Percentiles rank a stretch among this genome's conserved stretches.
These are phyloP conservation scores for Buteo buteo DNA, from an alignment of 2,113 vertebrate genomes.

Conservation along the genomic window DNA sequence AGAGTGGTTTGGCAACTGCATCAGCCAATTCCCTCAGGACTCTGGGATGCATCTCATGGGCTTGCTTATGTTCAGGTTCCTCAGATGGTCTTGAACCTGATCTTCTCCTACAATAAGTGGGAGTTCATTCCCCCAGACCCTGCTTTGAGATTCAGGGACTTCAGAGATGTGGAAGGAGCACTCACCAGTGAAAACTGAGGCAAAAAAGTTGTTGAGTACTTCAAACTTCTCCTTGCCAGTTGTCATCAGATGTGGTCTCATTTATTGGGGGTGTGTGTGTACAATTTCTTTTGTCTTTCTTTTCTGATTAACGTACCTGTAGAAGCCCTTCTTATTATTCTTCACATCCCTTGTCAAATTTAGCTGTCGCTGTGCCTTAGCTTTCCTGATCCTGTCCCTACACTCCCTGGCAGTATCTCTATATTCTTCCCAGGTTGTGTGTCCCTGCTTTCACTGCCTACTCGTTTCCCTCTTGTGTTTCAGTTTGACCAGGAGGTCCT, in stretches of 20 bases:
- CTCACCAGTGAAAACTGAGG: neutral
- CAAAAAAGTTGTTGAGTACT: neutral
- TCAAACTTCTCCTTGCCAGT: neutral
- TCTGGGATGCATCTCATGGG: neutral
- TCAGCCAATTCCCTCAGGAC: neutral
- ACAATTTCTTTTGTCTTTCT: neutral
- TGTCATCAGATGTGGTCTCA: neutral
- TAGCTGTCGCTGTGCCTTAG: neutral
- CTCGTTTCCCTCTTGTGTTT: neutral
- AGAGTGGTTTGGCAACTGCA: neutral
- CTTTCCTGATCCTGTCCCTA: neutral
- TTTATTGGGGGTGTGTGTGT: neutral
- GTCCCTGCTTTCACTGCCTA: neutral
- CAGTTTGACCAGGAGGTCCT: neutral
- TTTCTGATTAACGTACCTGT: neutral
- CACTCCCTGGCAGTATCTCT: neutral
- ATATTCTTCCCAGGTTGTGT: neutral
- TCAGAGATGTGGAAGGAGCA: neutral
- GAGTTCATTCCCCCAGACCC: neutral
- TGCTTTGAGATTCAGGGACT: neutral
- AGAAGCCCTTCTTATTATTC: neutral
- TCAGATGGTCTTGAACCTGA: neutral
- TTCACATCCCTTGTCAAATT: neutral
- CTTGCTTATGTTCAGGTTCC: neutral
- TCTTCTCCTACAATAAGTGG: neutral